Evolutionary conservation across 2,113 vertebrate genomes (phyloP), one percentile per base, ranked within the genome.

Genomic region (Lucifuga dentata): DNA sequence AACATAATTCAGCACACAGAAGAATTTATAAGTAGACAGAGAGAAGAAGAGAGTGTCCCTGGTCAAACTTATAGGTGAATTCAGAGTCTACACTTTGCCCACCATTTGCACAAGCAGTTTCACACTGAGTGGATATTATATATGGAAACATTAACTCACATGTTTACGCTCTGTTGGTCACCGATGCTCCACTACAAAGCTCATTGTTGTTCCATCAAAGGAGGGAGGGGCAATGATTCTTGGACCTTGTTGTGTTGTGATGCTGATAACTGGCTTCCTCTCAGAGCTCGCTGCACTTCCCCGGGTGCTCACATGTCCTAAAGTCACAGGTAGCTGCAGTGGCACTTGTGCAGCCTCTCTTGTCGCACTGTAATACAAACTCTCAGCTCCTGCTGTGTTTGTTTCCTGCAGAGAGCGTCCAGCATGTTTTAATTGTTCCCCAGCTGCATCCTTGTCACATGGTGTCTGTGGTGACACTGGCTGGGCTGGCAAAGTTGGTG

Each of bases 141-240:
- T 45, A 26, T 33, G 3, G 15, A 55, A 24, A 33, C 24, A 12
- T 12, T 11, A 6, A 86, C 91, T 91, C 75, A 90, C 81, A 51
- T 80, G 64, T 67, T 62, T 49, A 63, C 12, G 26, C 44, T 60
- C 38, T 57, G 71, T 86, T 73, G 85, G 61, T 96, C 94, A 98
- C 92, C 95, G 93, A 87, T 98, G 98, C 84, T 99, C 98, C 82
- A 99, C 95, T 45, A 98, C 95, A 13, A 99, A 98, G 77, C 97
- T 96, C 98, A 98, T 97, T 52, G 97, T 99, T 60, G 95, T 98
- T 57, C 98, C 98, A 0, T 99, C 97, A 7, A 98, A 98, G 56
- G 95, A 97, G 4, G 97, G 96, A 0, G 97, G 96, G 0, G 97
- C 96, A 0, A 99, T 93, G 66, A 99, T 94, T 63, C 96, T 92